Conservation (phyloP, 1,140 invertebrate species). For the Dufourea novaeangliae region DNA sequence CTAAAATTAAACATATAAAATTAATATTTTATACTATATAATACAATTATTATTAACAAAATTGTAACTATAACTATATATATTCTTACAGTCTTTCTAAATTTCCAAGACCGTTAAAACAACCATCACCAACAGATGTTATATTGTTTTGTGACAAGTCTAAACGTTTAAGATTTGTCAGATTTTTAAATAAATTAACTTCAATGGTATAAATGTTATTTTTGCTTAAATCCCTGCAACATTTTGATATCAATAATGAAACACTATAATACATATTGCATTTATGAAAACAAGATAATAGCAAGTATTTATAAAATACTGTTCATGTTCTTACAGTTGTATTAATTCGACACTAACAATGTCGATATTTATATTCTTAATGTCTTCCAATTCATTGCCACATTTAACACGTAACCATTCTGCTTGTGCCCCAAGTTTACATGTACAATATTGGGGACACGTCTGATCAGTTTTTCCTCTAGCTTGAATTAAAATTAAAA, state of each 20-base stretch:
- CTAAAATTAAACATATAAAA: conserved; percentile 76
- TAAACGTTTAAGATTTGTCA: conserved; percentile 86
- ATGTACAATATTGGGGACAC: conserved; percentile 75
- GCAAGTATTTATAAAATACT: conserved; percentile 1
- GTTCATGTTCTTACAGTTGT: conserved; percentile 72
- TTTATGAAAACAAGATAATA: neutral
- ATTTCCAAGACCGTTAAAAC: conserved; percentile 84
- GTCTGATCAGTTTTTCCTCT: conserved; percentile 59
- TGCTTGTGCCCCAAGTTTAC: conserved; percentile 76
- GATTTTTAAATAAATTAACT: conserved; percentile 87
- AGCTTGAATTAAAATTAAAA: conserved; percentile 70
- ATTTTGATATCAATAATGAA: conserved; percentile 33
- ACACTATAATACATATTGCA: conserved; percentile 9
- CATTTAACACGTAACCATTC: conserved; percentile 77
- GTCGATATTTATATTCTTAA: conserved; percentile 74
- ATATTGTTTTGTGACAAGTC: conserved; percentile 87
- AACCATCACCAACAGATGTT: conserved; percentile 83
- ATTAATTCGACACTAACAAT: conserved; percentile 74
- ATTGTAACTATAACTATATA: conserved; percentile 23
- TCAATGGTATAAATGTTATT: conserved; percentile 90
- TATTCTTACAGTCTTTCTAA: conserved; percentile 85
- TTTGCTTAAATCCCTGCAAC: conserved; percentile 87
- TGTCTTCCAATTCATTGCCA: conserved; percentile 71
- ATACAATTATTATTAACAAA: conserved; percentile 5
- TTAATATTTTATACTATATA: conserved; percentile 44